These are phyloP conservation scores for Drosophila burlai DNA, from an alignment of 1,140 invertebrate species.

Conservation along the genomic window DNA sequence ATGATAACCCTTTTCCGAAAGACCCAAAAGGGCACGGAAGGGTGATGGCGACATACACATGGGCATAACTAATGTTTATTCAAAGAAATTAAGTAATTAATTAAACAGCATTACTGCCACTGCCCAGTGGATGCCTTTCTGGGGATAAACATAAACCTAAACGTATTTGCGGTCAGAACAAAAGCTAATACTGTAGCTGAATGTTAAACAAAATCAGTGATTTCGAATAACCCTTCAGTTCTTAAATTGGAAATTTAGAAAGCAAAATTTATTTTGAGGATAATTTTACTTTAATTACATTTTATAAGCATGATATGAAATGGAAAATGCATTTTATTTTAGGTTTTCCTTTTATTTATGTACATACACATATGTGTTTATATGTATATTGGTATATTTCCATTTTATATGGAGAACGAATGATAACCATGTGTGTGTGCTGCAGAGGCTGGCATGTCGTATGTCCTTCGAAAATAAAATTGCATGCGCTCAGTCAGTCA, in stretches of 20 bases:
- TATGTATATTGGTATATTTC: not conserved
- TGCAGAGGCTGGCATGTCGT: slow-evolving; percentile 43
- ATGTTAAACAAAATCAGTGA: slow-evolving; percentile 2
- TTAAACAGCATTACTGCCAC: slow-evolving; percentile 61
- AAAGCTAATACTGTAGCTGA: not conserved
- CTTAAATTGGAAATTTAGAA: not conserved
- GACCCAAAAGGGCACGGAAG: slow-evolving; percentile 3
- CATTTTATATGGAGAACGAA: slow-evolving; percentile 19
- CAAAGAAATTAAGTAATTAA: slow-evolving; percentile 73
- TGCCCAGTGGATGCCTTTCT: slow-evolving; percentile 1
- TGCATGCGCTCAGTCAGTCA: slow-evolving; percentile 83
- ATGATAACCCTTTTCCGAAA: slow-evolving; percentile 29
- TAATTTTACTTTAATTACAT: not conserved
- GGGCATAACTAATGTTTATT: slow-evolving; percentile 65
- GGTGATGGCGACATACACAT: slow-evolving; percentile 17
- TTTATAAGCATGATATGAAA: not conserved
- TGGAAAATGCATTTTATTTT: not conserved
- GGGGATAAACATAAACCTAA: slow-evolving; percentile 5
- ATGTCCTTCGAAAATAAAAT: slow-evolving; percentile 82
- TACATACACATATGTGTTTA: not conserved
- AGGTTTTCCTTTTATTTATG: not conserved
- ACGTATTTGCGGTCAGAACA: not conserved
- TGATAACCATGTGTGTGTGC: slow-evolving; percentile 35
- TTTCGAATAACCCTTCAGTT: not conserved
- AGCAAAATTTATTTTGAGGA: not conserved